A percentile compares a stretch with the other conserved stretches of the same genome.
phyloP scores from a whole-genome alignment of 2,113 vertebrate genomes.

The Odocoileus virginianus region DNA sequence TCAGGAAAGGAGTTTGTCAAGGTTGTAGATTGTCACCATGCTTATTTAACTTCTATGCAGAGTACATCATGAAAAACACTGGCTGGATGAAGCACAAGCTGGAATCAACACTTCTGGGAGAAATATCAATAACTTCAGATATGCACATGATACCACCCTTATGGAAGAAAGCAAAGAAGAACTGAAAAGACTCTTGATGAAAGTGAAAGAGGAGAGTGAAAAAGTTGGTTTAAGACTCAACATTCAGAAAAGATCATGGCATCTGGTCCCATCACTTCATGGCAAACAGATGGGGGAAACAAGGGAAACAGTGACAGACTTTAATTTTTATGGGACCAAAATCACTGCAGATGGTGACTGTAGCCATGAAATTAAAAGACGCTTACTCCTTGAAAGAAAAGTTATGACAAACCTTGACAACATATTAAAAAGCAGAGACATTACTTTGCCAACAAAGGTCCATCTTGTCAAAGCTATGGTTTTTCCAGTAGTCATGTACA shows the following conservation, averaged over 20 bases:
- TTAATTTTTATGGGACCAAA: background rate
- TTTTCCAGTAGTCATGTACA: background rate
- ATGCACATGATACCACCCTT: background rate
- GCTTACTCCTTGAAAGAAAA: background rate
- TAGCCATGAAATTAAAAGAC: background rate
- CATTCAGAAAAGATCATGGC: background rate
- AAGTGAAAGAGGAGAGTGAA: background rate
- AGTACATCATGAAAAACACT: background rate
- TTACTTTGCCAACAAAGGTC: too few species aligned
- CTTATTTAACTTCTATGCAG: background rate
- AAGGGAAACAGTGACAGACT: background rate
- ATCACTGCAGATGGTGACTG: background rate
- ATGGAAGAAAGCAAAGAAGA: background rate
- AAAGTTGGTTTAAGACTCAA: background rate
- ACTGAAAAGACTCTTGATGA: background rate
- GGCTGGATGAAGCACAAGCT: background rate
- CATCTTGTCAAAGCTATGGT: background rate
- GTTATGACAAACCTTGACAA: background rate
- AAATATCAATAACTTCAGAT: background rate
- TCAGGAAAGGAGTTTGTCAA: background rate
- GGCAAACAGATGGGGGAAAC: background rate
- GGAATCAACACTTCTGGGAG: background rate
- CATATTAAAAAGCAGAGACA: background rate
- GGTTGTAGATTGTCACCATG: background rate
- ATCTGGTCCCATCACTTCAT: background rate